Evolutionary conservation across 2,888 invertebrate species (phyloP).

Genomic region (Papilio protenor): DNA sequence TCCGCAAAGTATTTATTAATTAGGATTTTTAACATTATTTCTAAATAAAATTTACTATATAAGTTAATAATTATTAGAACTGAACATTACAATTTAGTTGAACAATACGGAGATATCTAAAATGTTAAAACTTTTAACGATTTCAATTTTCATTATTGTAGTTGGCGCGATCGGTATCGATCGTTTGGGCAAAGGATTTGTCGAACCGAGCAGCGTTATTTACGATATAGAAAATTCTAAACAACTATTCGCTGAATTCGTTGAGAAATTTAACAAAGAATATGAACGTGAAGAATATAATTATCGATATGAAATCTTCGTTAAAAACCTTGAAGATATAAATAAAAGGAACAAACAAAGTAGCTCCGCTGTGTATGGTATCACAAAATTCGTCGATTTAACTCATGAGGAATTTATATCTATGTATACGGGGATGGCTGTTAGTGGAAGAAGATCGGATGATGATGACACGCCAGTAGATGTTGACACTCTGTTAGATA

Average conservation of each 20-base stretch:
- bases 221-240: constrained; percentile 20
- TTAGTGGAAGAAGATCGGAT: not conserved
- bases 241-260: constrained; percentile 7
- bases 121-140: not conserved
- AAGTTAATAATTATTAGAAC: not conserved
- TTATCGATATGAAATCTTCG: constrained; percentile 1
- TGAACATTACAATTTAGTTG: not conserved
- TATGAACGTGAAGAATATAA: constrained; percentile 9
- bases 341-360: constrained; percentile 16
- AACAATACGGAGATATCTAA: not conserved
- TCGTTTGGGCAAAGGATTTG: not conserved
- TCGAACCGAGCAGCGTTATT: not conserved
- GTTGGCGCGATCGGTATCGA: not conserved
- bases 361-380: constrained; percentile 32
- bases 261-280: constrained; percentile 18
- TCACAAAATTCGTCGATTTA: constrained; percentile 48
- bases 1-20: not conserved
- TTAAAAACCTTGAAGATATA: constrained; percentile 11
- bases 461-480: not conserved
- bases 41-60: not conserved
- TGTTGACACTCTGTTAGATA: constrained; percentile 31
- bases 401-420: constrained; percentile 46
- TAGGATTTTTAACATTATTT: not conserved
- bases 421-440: constrained; percentile 25
- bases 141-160: not conserved